Evolutionary conservation across 2,888 invertebrate genomes (phyloP).

Genomic region (Allolobophora icterica): DNA sequence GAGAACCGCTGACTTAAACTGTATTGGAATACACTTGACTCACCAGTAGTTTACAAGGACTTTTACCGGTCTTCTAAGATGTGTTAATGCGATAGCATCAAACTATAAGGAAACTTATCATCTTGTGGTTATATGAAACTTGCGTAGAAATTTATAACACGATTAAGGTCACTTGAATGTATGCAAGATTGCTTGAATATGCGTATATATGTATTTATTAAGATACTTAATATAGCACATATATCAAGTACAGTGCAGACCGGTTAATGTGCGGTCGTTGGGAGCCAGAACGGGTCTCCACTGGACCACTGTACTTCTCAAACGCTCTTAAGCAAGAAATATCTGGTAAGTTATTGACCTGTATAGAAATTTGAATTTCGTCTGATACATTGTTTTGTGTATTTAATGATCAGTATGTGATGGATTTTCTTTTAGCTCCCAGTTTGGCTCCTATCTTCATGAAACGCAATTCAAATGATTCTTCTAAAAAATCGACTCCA

Average conservation of each 20-base stretch:
- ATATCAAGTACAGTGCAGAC: not conserved
- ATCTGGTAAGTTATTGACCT: not conserved
- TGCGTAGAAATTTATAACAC: not conserved
- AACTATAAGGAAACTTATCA: not conserved
- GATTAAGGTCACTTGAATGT: not conserved
- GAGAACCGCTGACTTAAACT: no score
- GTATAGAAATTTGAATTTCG: not conserved
- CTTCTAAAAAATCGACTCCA: conserved; percentile 8
- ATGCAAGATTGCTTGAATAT: not conserved
- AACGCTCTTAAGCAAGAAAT: not conserved
- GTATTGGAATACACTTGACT: not conserved
- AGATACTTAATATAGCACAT: no score
- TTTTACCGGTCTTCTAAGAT: not conserved
- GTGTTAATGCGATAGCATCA: not conserved
- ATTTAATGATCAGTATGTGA: not conserved
- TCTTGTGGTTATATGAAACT: not conserved
- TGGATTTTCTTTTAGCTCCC: conserved; percentile 29
- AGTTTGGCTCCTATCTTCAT: conserved; percentile 44
- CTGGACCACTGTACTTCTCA: no score
- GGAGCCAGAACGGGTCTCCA: no score
- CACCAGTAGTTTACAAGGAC: not conserved
- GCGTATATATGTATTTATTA: not conserved
- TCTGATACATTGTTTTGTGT: not conserved
- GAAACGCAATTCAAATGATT: conserved; percentile 35
- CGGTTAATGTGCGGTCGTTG: no score